Percentiles rank a stretch among this genome's conserved stretches.
Evolutionary conservation across 2,888 invertebrate species (phyloP).

Genomic region (Leptopilina drosophilae): DNA sequence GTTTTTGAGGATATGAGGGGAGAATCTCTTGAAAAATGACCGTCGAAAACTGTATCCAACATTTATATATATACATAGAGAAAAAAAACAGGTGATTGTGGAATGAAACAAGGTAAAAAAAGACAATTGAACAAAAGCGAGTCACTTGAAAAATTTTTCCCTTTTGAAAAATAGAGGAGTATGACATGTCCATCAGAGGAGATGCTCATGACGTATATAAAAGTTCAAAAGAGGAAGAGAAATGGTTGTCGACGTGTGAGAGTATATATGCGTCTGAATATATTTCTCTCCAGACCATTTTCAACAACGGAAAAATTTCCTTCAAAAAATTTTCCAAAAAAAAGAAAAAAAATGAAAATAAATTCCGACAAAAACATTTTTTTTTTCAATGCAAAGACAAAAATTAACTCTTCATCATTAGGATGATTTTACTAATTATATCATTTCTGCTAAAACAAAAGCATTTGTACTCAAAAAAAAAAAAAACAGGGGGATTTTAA

Average conservation of each 20-base stretch:
- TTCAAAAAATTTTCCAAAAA: background rate
- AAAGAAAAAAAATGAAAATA: too few relatives aligned
- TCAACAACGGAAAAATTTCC: background rate
- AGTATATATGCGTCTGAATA: background rate
- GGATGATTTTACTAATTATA: too few relatives aligned
- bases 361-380: too few relatives aligned
- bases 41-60: background rate
- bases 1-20: too few relatives aligned
- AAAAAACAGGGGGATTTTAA: too few relatives aligned
- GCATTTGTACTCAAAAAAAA: too few relatives aligned
- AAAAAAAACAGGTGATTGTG: too few relatives aligned
- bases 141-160: slow-evolving; percentile 20
- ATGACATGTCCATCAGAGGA: slow-evolving; percentile 23
- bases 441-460: too few relatives aligned
- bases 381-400: too few relatives aligned
- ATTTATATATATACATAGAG: too few relatives aligned
- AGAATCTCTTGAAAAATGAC: background rate
- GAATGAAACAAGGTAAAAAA: background rate
- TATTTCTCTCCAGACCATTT: background rate
- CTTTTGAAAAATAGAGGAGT: background rate
- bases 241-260: background rate
- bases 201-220: slow-evolving; percentile 17
- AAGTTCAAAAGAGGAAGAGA: slow-evolving; percentile 19
- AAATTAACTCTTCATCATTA: too few relatives aligned
- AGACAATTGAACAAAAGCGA: slow-evolving; percentile 5